Evolutionary conservation across 1,140 invertebrate genomes (phyloP), one percentile per base, ranked within the genome.

Genomic region (Drosophila dunni): DNA sequence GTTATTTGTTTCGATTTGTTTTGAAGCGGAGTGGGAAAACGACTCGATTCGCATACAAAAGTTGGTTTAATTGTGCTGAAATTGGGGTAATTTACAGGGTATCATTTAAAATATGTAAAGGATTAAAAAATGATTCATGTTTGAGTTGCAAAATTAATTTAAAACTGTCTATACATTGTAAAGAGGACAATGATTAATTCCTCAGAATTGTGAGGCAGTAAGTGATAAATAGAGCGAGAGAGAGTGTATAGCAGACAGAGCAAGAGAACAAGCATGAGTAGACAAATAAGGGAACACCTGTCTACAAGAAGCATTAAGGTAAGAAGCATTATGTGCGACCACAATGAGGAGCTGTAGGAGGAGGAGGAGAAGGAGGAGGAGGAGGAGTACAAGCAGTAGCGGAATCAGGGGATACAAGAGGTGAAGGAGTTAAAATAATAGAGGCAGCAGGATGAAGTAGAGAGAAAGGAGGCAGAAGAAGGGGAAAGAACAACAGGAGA

Each of bases 281-380:
- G 68, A 56, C 61, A 70, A 78, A 86, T 78, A 64, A 75, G 83
- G 75, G 79, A 82, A 86, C 81, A 79, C 83, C 83, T 88, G 83
- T 60, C 63, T 67, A 72, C 78, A 60, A 62, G 73, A 34, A 60
- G 38, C 48, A 46, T 38, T 38, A 58, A 24, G 46, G 56, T n/a
- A 61, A 56, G 9, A 69, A 44, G 58, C 36, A 44, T 61, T 61
- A 61, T 34, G 2, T 1, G 11, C 34, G 20, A 60, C 17, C 46
- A 42, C 67, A 34, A 64, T 51, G 57, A 62, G 34, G 60, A 40
- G n/a, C 34, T 61, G 11, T 8, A 9, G 8, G 24, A 10, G 33
- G 29, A 36, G 29, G 5, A 36, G 8, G 46, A 53, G 40, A n/a
- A 40, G 34, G 11, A 13, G 36, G 10, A 40, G 40, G n/a, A 42